A percentile compares a stretch with the other conserved stretches of the same genome.
Evolutionary conservation across 2,888 invertebrate species (phyloP).

Genomic region (Xanthorhoe designata): DNA sequence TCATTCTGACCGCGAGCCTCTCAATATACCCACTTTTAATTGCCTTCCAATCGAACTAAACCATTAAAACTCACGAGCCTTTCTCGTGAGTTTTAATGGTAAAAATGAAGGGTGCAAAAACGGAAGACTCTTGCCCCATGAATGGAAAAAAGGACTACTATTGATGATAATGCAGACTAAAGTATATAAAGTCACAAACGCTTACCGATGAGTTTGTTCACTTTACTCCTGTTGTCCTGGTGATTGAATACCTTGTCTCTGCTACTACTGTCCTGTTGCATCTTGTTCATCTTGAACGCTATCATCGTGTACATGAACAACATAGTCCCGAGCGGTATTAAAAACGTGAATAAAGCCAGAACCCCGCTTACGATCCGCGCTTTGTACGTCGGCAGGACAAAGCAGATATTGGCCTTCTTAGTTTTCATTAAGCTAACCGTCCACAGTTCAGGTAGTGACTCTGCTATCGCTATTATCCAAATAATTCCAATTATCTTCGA

Average conservation of each 20-base stretch:
- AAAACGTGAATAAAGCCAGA: conserved; percentile 59
- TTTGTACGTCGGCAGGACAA: conserved; percentile 55
- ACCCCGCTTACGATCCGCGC: conserved; percentile 59
- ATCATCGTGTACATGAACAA: conserved; percentile 65
- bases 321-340: conserved; percentile 64
- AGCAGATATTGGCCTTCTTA: conserved; percentile 54
- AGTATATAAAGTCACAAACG: conserved; percentile 17
- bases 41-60: background rate
- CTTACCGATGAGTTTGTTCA: conserved; percentile 70
- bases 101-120: background rate
- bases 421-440: conserved; percentile 56
- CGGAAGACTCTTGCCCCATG: background rate
- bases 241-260: conserved; percentile 61
- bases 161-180: background rate
- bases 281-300: conserved; percentile 59
- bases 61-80: no score
- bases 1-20: background rate
- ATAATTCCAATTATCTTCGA: conserved; percentile 58
- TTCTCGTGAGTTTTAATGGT: no score
- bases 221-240: conserved; percentile 60
- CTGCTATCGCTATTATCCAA: conserved; percentile 61
- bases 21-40: no score
- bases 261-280: conserved; percentile 48
- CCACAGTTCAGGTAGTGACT: conserved; percentile 62
- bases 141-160: background rate